These are phyloP conservation scores for Mayetiola destructor DNA, from an alignment of 2,888 invertebrate species.

Conservation along the genomic window DNA sequence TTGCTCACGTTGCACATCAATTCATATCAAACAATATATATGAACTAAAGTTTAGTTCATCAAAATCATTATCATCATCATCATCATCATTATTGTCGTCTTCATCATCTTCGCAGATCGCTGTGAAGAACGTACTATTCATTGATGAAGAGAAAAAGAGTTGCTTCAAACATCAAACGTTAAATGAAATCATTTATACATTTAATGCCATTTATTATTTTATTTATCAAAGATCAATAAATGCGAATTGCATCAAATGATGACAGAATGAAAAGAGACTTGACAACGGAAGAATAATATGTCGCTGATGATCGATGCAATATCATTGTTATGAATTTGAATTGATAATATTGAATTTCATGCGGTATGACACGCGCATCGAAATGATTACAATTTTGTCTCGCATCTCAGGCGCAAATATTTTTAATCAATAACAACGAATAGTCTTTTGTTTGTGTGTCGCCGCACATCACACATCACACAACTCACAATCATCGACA, in stretches of 20 bases:
- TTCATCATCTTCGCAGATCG: neutral
- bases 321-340: too few species aligned
- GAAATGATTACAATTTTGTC: neutral
- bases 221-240: conserved; percentile 1
- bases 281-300: conserved; percentile 8
- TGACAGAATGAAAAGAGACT: neutral
- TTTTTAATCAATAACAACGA: too few species aligned
- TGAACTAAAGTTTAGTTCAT: too few species aligned
- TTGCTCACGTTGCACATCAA: too few species aligned
- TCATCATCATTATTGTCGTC: too few species aligned
- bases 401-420: neutral
- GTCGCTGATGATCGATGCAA: too few species aligned
- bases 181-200: neutral
- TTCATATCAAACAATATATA: too few species aligned
- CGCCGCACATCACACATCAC: neutral
- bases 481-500: too few species aligned
- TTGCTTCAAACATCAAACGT: neutral
- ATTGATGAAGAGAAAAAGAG: neutral
- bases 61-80: too few species aligned
- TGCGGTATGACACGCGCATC: neutral
- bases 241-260: neutral
- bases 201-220: neutral
- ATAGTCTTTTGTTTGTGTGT: neutral
- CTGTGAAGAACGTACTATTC: neutral
- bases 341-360: neutral